These are phyloP conservation scores for Drosophila neocordata DNA, from an alignment of 1,140 invertebrate species.

Conservation along the genomic window DNA sequence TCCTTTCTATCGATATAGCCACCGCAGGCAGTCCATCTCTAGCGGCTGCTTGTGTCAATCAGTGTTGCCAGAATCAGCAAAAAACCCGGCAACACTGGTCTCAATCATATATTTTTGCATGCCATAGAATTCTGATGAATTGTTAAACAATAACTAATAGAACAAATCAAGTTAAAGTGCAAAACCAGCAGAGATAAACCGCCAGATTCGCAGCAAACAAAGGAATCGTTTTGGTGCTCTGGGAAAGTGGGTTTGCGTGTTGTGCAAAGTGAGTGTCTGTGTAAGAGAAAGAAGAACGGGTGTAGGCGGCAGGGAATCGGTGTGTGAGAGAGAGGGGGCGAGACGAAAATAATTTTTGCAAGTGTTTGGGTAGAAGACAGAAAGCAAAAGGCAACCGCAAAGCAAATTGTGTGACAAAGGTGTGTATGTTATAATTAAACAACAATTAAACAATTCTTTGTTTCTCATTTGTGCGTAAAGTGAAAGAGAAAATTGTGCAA, in stretches of 20 bases:
- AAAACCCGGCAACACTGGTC: constrained; percentile 4
- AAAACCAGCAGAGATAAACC: background rate
- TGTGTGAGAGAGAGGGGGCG: constrained; percentile 49
- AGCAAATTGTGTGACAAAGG: constrained; percentile 62
- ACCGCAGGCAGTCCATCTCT: background rate
- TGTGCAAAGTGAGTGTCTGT: background rate
- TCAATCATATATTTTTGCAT: constrained; percentile 10
- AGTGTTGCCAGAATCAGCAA: constrained; percentile 2
- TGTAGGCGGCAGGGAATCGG: constrained; percentile 35
- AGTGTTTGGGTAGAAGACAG: constrained; percentile 63
- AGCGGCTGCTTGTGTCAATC: constrained; percentile 4
- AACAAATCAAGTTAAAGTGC: background rate
- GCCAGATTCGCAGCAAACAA: background rate
- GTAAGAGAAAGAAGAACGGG: constrained; percentile 3
- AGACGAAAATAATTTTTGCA: constrained; percentile 65
- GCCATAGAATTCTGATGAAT: background rate
- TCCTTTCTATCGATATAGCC: background rate
- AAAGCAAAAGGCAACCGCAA: constrained; percentile 42
- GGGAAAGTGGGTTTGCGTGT: background rate
- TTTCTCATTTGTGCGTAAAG: constrained; percentile 3
- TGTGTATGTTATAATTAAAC: constrained; percentile 46
- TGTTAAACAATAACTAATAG: background rate
- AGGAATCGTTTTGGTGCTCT: background rate
- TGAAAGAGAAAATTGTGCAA: constrained; percentile 61
- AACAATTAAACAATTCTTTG: constrained; percentile 34